These are phyloP conservation scores for Eustalomyia histrio DNA, from an alignment of 2,888 invertebrate species.

Conservation along the genomic window DNA sequence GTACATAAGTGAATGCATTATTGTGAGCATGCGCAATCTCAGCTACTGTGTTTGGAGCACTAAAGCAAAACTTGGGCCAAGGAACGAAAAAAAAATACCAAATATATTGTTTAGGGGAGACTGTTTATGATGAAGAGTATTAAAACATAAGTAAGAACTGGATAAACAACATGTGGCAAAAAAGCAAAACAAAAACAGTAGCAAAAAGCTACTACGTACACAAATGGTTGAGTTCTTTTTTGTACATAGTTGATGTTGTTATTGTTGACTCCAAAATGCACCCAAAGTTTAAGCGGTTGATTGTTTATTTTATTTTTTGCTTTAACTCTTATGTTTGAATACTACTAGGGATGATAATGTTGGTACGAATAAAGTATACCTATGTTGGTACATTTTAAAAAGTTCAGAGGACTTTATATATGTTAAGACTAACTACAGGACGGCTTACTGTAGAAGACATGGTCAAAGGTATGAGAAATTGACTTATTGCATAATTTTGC, in stretches of 20 bases:
- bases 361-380: neutral
- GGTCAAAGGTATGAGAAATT: too few species aligned
- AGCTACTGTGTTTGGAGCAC: slow-evolving; percentile 44
- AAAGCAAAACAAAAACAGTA: slow-evolving; percentile 48
- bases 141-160: slow-evolving; percentile 36
- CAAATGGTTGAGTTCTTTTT: slow-evolving; percentile 43
- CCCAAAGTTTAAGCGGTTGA: slow-evolving; percentile 35
- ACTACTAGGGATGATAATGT: neutral
- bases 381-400: neutral
- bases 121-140: slow-evolving; percentile 16
- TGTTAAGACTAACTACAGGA: too few species aligned
- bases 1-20: neutral
- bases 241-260: slow-evolving; percentile 19
- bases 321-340: slow-evolving; percentile 8
- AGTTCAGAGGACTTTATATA: too few species aligned
- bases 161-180: slow-evolving; percentile 31
- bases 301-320: slow-evolving; percentile 1
- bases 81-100: slow-evolving; percentile 19
- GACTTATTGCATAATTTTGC: too few species aligned
- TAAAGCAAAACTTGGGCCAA: slow-evolving; percentile 3
- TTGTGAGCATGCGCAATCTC: slow-evolving; percentile 56
- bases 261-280: slow-evolving; percentile 33
- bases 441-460: too few species aligned
- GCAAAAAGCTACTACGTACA: slow-evolving; percentile 40
- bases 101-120: neutral